Evolutionary conservation across 2,888 invertebrate genomes (phyloP).

Genomic region (Lypha dubia): DNA sequence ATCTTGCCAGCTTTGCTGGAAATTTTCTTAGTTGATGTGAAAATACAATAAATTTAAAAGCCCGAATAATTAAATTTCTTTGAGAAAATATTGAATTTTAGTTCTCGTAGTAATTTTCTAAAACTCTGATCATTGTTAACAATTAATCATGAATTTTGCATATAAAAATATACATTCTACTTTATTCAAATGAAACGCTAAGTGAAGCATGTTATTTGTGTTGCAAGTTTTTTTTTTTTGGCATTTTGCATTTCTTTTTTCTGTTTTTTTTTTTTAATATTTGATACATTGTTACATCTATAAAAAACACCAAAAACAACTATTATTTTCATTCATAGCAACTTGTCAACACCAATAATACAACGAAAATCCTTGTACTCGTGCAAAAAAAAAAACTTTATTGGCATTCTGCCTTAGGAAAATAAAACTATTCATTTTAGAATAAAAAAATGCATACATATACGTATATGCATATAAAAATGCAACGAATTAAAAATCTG

Average conservation of each 20-base stretch:
- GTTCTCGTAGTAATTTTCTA: no score
- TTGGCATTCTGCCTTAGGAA: slow-evolving; percentile 63
- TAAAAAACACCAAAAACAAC: slow-evolving; percentile 49
- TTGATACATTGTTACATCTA: slow-evolving; percentile 50
- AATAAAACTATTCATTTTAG: background rate
- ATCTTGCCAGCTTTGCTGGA: no score
- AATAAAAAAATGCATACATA: no score
- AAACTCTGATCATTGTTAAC: no score
- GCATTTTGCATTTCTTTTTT: background rate
- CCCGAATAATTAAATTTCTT: no score
- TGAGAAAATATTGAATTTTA: no score
- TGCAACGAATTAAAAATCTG: background rate
- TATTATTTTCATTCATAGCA: slow-evolving; percentile 66
- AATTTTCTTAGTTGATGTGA: no score
- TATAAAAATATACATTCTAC: slow-evolving; percentile 10
- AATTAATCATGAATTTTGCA: slow-evolving; percentile 6
- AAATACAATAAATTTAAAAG: no score
- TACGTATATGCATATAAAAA: no score
- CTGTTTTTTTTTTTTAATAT: slow-evolving; percentile 5
- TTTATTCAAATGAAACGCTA: slow-evolving; percentile 54
- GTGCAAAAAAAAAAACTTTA: background rate
- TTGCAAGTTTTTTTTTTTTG: background rate
- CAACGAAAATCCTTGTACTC: slow-evolving; percentile 20
- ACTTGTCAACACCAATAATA: slow-evolving; percentile 63
- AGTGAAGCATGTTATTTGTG: slow-evolving; percentile 60